Conservation (phyloP, 2,888 invertebrate species). For the Aspidiotus rigidus region DNA sequence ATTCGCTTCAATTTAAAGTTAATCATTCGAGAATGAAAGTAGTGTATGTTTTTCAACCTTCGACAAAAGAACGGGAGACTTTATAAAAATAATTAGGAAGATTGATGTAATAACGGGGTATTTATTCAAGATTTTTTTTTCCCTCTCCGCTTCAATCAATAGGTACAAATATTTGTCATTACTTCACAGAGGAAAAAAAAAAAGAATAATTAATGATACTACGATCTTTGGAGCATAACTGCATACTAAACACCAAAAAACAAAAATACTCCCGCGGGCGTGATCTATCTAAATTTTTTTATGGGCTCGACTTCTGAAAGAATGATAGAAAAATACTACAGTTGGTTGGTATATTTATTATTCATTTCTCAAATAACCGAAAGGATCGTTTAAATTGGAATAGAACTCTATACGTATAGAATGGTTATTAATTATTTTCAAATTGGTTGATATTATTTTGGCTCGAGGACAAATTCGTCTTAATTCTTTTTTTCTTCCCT, state of each 20-base stretch:
- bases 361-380: not conserved
- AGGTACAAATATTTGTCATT: not conserved
- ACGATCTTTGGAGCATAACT: not conserved
- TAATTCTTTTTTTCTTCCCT: not conserved
- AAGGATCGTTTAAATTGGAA: not conserved
- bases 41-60: not conserved
- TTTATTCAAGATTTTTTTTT: not conserved
- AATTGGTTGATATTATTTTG: constrained; percentile 11
- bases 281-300: too few relatives aligned
- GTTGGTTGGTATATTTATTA: not conserved
- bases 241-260: not conserved
- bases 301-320: not conserved
- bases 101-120: not conserved
- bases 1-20: constrained; percentile 21
- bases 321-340: not conserved
- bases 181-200: not conserved
- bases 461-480: constrained; percentile 14
- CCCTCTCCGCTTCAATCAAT: not conserved
- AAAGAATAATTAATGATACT: not conserved
- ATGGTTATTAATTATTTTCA: constrained; percentile 5
- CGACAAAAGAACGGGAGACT: constrained; percentile 11
- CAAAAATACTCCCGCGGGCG: not conserved
- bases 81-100: not conserved
- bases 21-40: constrained; percentile 32
- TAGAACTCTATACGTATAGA: not conserved